Evolutionary conservation across 2,888 invertebrate species (phyloP).

Genomic region (Brachyptera putata): DNA sequence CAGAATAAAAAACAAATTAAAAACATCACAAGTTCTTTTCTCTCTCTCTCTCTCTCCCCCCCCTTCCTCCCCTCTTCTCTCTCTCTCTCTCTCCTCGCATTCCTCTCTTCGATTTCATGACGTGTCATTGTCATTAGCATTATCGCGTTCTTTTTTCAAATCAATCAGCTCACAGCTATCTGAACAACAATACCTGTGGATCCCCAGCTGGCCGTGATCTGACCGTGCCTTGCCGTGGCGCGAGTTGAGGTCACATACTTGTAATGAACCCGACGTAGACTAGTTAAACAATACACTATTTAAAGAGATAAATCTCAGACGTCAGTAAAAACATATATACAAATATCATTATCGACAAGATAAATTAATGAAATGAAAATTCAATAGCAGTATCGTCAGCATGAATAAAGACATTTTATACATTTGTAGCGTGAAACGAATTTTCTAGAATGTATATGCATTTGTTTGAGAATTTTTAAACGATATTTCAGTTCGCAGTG

Average conservation of each 20-base stretch:
- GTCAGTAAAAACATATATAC: neutral
- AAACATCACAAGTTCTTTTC: no score
- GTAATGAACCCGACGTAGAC: neutral
- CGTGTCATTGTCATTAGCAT: slow-evolving; percentile 32
- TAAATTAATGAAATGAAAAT: neutral
- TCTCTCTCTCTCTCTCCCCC: neutral
- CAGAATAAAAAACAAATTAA: no score
- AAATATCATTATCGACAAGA: neutral
- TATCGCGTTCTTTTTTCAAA: slow-evolving; percentile 29
- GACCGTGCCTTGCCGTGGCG: no score
- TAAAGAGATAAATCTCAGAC: neutral
- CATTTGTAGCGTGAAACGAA: no score
- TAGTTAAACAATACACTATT: slow-evolving; percentile 9
- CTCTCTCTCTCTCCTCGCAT: neutral
- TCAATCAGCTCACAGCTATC: slow-evolving; percentile 26
- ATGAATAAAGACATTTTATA: no score
- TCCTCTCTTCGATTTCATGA: slow-evolving; percentile 1
- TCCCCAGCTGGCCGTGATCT: no score
- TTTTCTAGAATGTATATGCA: no score
- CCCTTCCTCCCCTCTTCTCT: neutral
- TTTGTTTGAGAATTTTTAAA: no score
- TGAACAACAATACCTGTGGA: slow-evolving; percentile 1
- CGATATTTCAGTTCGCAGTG: no score
- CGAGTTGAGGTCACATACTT: slow-evolving; percentile 12
- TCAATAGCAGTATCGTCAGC: no score